phyloP scores from a whole-genome alignment of 2,113 vertebrate species.

The Thamnaconus septentrionalis region DNA sequence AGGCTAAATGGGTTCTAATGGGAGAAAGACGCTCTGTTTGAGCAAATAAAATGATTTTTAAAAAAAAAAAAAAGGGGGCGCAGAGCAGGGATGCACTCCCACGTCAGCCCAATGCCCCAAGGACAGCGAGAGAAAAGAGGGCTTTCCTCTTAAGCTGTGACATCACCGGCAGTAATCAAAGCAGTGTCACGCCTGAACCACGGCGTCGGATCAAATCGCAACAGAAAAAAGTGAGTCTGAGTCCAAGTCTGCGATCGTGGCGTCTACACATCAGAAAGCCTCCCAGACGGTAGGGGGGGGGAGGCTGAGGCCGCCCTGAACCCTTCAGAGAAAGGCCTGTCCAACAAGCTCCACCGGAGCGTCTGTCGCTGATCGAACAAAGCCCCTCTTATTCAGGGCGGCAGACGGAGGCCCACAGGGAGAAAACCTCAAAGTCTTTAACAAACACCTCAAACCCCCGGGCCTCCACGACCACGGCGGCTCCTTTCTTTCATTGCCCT shows the following conservation, averaged over 20 bases:
- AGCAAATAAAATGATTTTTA: not conserved
- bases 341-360: conserved; percentile 62
- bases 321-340: conserved; percentile 52
- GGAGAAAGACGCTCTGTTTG: conserved; percentile 4
- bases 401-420: conserved; percentile 69
- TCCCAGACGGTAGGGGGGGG: conserved; percentile 20
- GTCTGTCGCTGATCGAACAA: conserved; percentile 62
- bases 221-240: conserved; percentile 16
- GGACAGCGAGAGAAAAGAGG: conserved; percentile 14
- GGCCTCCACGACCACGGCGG: conserved; percentile 62
- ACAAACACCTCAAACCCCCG: conserved; percentile 69
- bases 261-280: not conserved
- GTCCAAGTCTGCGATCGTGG: conserved; percentile 36
- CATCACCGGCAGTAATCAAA: conserved; percentile 41
- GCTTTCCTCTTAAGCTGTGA: conserved; percentile 40
- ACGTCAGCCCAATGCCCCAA: no score
- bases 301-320: conserved; percentile 29
- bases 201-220: not conserved
- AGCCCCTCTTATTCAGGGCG: conserved; percentile 68
- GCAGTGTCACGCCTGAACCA: conserved; percentile 2
- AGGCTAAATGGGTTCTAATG: conserved; percentile 27
- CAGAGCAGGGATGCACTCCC: not conserved
- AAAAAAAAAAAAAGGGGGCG: conserved; percentile 8
- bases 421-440: conserved; percentile 76
- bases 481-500: conserved; percentile 71